These are phyloP conservation scores for Parthenolecanium corni DNA, from an alignment of 2,888 invertebrate genomes.

Conservation along the genomic window DNA sequence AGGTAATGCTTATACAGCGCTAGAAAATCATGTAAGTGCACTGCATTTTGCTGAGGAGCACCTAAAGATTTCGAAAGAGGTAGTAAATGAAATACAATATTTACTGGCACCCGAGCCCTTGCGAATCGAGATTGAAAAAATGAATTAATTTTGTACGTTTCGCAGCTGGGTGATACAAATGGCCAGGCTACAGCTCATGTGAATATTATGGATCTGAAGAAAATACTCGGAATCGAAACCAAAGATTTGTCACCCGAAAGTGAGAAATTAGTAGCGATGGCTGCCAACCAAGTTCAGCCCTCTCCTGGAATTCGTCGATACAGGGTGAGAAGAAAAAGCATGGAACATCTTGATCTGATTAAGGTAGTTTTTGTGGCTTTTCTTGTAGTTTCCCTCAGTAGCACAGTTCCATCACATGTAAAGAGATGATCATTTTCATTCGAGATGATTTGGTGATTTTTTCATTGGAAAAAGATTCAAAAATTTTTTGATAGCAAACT, in stretches of 20 bases:
- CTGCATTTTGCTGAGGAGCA: slow-evolving; percentile 82
- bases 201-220: slow-evolving; percentile 79
- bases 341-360: slow-evolving; percentile 91
- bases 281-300: slow-evolving; percentile 32
- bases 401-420: too few species aligned
- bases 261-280: slow-evolving; percentile 34
- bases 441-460: too few species aligned
- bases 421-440: too few species aligned
- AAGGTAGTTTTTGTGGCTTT: slow-evolving; percentile 47
- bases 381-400: too few species aligned
- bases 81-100: slow-evolving; percentile 39
- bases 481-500: too few species aligned
- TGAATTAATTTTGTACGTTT: slow-evolving; percentile 1
- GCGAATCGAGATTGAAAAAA: too few species aligned
- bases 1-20: slow-evolving; percentile 87
- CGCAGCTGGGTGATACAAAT: slow-evolving; percentile 69
- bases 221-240: slow-evolving; percentile 63
- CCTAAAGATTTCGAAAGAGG: slow-evolving; percentile 80
- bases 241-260: slow-evolving; percentile 41
- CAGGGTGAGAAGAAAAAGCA: slow-evolving; percentile 75
- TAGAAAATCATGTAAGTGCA: slow-evolving; percentile 86
- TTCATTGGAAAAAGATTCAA: too few species aligned
- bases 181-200: slow-evolving; percentile 89
- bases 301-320: slow-evolving; percentile 39
- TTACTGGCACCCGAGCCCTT: too few species aligned